Conservation (phyloP, 2,888 invertebrate species). For the Sminthurides aquaticus region DNA sequence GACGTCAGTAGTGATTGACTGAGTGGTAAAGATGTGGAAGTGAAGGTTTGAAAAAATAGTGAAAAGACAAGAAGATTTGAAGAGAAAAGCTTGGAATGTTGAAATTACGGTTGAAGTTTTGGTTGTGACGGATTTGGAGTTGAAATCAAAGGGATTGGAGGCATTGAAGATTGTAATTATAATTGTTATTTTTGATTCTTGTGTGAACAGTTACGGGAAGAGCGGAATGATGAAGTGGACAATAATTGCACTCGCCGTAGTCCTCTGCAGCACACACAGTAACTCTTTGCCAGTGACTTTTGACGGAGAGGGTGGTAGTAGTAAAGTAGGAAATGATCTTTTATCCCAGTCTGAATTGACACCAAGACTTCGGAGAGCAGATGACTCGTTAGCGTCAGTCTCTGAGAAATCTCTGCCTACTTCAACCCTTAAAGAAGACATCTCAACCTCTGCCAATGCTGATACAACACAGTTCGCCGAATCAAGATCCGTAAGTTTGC, state of each 20-base stretch:
- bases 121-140: too few species aligned
- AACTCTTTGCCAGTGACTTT: conserved; percentile 39
- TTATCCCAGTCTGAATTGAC: conserved; percentile 40
- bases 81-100: too few species aligned
- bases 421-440: conserved; percentile 31
- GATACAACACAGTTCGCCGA: conserved; percentile 36
- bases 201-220: too few species aligned
- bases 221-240: conserved; percentile 33
- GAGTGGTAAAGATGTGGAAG: too few species aligned
- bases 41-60: too few species aligned
- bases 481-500: conserved; percentile 23
- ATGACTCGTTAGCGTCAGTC: conserved; percentile 26
- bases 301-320: conserved; percentile 32
- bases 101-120: too few species aligned
- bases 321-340: conserved; percentile 40
- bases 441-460: conserved; percentile 29
- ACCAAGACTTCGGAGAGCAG: conserved; percentile 36
- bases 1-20: too few species aligned
- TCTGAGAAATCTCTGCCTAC: conserved; percentile 22
- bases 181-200: too few species aligned
- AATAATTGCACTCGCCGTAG: conserved; percentile 28
- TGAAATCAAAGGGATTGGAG: too few species aligned
- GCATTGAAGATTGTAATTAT: too few species aligned
- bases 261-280: conserved; percentile 21
- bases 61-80: too few species aligned